Percentiles rank a stretch among this genome's conserved stretches.
These are phyloP conservation scores for Drosophila dunni DNA, from an alignment of 1,140 invertebrate species.

Conservation along the genomic window DNA sequence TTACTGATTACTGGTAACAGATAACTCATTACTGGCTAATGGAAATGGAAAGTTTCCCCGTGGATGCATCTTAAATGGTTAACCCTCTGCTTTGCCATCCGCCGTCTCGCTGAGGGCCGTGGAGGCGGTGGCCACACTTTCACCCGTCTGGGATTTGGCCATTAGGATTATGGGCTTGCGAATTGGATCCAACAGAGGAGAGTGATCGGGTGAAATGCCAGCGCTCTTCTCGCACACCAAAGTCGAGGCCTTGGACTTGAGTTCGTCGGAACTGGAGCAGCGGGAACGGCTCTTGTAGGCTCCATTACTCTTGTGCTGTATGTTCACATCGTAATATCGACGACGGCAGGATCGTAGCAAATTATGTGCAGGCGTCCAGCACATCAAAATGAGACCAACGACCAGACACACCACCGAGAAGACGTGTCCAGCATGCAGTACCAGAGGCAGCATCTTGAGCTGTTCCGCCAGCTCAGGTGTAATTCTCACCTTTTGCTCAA, in stretches of 20 bases:
- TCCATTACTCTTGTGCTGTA: constrained; percentile 58
- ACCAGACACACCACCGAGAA: constrained; percentile 69
- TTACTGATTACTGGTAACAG: constrained; percentile 11
- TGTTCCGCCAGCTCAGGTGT: constrained; percentile 85
- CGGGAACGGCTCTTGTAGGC: constrained; percentile 64
- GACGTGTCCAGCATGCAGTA: constrained; percentile 70
- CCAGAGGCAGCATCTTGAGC: constrained; percentile 63
- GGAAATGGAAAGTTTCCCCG: constrained; percentile 38
- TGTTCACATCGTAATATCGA: constrained; percentile 60
- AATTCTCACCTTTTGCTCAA: constrained; percentile 88
- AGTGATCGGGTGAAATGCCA: constrained; percentile 57
- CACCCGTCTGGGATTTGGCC: constrained; percentile 63
- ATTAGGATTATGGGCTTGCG: constrained; percentile 32
- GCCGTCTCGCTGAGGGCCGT: constrained; percentile 50
- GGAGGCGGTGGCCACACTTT: constrained; percentile 60
- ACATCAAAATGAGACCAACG: constrained; percentile 72
- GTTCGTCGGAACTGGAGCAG: constrained; percentile 67
- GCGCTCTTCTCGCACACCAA: constrained; percentile 51
- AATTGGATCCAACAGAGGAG: constrained; percentile 49
- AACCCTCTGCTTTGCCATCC: constrained; percentile 46
- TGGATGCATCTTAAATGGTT: constrained; percentile 16
- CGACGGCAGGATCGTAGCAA: constrained; percentile 47
- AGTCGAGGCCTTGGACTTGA: constrained; percentile 64
- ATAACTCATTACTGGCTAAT: constrained; percentile 60
- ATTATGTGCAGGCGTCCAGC: constrained; percentile 64